Evolutionary conservation across 2,113 vertebrate species (phyloP).

Genomic region (Periophthalmodon schlosseri): DNA sequence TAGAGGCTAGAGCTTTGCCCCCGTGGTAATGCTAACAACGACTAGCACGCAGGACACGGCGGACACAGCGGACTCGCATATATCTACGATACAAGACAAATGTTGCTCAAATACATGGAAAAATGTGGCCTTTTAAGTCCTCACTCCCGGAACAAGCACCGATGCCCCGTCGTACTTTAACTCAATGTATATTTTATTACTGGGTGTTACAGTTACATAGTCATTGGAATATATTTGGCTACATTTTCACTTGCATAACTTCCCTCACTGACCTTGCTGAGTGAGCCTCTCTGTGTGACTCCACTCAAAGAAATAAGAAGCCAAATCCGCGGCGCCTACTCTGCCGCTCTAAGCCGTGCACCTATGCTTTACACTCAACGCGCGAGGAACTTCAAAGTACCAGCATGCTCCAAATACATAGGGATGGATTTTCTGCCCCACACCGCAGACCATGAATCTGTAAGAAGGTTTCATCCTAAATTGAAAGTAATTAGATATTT

Average conservation of each 20-base stretch:
- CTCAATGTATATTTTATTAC: too few species aligned
- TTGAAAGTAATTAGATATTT: constrained; percentile 6
- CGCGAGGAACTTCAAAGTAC: not conserved
- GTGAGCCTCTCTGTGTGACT: constrained; percentile 5
- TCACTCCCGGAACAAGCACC: too few species aligned
- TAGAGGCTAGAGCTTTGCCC: too few species aligned
- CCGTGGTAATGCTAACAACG: too few species aligned
- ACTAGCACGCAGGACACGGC: too few species aligned
- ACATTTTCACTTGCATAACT: constrained; percentile 29
- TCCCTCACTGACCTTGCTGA: constrained; percentile 22
- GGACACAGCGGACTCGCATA: too few species aligned
- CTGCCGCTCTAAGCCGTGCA: constrained; percentile 9
- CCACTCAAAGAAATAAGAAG: constrained; percentile 24
- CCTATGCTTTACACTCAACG: constrained; percentile 10
- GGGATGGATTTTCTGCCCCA: not conserved
- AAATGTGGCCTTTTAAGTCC: too few species aligned
- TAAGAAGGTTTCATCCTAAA: not conserved
- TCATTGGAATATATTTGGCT: not conserved
- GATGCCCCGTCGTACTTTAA: not conserved
- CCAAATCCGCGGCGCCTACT: constrained; percentile 14
- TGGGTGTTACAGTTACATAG: not conserved
- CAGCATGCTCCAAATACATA: not conserved
- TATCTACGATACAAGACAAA: too few species aligned
- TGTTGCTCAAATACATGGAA: too few species aligned
- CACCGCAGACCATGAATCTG: not conserved